A percentile compares a stretch with the other conserved stretches of the same genome.
Conservation (phyloP, 2,797 vertebrate genomes). For the Atherinosoma microstoma region DNA sequence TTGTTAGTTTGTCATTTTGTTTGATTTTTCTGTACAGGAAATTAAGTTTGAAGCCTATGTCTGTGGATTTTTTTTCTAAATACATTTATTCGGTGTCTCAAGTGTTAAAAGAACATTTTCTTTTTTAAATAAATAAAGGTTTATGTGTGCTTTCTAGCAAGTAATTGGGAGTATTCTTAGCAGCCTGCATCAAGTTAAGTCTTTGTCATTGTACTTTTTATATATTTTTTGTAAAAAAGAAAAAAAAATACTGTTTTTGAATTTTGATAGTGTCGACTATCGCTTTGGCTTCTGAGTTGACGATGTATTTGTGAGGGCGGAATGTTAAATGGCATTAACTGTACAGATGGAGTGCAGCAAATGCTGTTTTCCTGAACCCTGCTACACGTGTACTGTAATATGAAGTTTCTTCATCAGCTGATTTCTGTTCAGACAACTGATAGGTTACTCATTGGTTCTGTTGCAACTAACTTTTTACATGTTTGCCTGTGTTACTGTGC, state of each 20-base stretch:
- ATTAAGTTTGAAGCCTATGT: constrained; percentile 71
- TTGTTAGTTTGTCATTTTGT: constrained; percentile 17
- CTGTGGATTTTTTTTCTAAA: constrained; percentile 79
- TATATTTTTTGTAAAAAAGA: constrained; percentile 79
- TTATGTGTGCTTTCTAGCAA: constrained; percentile 68
- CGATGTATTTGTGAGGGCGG: constrained; percentile 66
- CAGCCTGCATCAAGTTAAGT: constrained; percentile 64
- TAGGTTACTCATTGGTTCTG: constrained; percentile 72
- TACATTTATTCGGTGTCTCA: constrained; percentile 73
- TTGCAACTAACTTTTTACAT: constrained; percentile 85
- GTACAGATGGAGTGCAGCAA: constrained; percentile 59
- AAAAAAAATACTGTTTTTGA: constrained; percentile 58
- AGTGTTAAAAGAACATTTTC: constrained; percentile 70
- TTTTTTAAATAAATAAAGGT: constrained; percentile 57
- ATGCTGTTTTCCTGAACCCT: constrained; percentile 51
- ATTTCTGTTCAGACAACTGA: constrained; percentile 70
- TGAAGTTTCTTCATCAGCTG: constrained; percentile 56
- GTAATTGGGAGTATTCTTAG: constrained; percentile 55
- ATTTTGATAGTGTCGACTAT: constrained; percentile 77
- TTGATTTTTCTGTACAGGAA: constrained; percentile 74
- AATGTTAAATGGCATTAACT: constrained; percentile 62
- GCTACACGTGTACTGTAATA: constrained; percentile 53
- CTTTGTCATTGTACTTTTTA: constrained; percentile 76
- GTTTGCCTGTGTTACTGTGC: constrained; percentile 86
- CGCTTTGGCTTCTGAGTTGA: constrained; percentile 68